Conservation (phyloP, 2,797 vertebrate species). For the Clarias laeviceps region DNA sequence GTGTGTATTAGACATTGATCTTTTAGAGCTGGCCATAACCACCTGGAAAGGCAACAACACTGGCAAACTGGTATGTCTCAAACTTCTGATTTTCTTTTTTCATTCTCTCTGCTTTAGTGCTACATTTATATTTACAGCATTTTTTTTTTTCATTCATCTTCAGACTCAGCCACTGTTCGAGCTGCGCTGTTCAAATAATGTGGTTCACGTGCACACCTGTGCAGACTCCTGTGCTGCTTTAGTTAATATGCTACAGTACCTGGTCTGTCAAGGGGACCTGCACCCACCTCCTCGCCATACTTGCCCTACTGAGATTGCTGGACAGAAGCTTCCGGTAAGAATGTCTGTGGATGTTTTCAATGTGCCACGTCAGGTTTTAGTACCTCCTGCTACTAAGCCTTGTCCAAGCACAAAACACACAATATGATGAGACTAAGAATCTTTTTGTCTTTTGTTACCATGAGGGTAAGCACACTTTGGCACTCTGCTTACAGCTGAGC, state of each 20-base stretch:
- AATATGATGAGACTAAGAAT: not conserved
- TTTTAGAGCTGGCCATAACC: slow-evolving; percentile 89
- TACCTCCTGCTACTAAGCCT: not conserved
- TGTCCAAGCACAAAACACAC: not conserved
- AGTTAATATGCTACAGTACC: slow-evolving; percentile 87
- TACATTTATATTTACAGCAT: not conserved
- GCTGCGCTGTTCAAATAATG: slow-evolving; percentile 92
- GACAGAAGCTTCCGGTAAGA: slow-evolving; percentile 87
- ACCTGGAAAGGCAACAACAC: slow-evolving; percentile 87
- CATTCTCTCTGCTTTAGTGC: not conserved
- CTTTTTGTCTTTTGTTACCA: not conserved
- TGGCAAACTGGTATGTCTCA: slow-evolving; percentile 79
- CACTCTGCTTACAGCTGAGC: not conserved
- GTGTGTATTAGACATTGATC: slow-evolving; percentile 89
- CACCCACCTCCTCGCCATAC: slow-evolving; percentile 83
- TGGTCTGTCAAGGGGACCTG: slow-evolving; percentile 83
- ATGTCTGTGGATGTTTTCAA: not conserved
- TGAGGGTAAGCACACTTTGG: not conserved
- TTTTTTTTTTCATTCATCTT: not conserved
- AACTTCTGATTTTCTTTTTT: not conserved
- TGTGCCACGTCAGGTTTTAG: not conserved
- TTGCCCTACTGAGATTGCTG: slow-evolving; percentile 89
- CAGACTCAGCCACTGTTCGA: slow-evolving; percentile 86
- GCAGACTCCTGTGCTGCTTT: slow-evolving; percentile 88
- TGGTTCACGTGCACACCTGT: slow-evolving; percentile 90